Conservation (phyloP, 2,113 vertebrate genomes). For the Catharus minimus region DNA sequence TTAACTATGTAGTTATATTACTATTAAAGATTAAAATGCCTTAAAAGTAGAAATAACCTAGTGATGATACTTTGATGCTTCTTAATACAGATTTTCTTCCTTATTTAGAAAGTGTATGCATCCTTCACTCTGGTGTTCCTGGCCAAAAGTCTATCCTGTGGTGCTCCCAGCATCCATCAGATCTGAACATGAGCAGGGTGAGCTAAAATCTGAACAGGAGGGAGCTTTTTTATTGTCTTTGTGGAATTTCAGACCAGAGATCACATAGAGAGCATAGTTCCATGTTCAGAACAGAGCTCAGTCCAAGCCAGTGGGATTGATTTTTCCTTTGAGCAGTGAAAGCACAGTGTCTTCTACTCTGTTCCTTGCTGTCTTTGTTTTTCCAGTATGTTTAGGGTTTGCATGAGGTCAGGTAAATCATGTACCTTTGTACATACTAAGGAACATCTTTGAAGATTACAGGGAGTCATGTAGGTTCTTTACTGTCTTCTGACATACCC, state of each 20-base stretch:
- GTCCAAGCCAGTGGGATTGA: neutral
- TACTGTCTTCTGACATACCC: neutral
- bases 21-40: neutral
- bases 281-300: neutral
- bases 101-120: neutral
- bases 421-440: neutral
- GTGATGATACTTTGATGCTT: neutral
- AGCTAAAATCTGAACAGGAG: neutral
- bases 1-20: neutral
- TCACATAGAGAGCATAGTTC: rapidly evolving
- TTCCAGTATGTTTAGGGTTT: neutral
- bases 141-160: neutral
- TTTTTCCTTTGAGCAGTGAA: neutral
- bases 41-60: neutral
- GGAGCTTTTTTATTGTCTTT: neutral
- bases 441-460: neutral
- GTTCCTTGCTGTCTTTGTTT: neutral
- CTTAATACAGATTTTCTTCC: neutral
- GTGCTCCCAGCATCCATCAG: neutral
- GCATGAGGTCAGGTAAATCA: neutral
- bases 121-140: neutral
- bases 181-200: neutral
- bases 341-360: neutral
- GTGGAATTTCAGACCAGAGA: neutral
- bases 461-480: neutral